phyloP scores from a whole-genome alignment of 2,888 invertebrate genomes.

The Drosophila atroscutellata region DNA sequence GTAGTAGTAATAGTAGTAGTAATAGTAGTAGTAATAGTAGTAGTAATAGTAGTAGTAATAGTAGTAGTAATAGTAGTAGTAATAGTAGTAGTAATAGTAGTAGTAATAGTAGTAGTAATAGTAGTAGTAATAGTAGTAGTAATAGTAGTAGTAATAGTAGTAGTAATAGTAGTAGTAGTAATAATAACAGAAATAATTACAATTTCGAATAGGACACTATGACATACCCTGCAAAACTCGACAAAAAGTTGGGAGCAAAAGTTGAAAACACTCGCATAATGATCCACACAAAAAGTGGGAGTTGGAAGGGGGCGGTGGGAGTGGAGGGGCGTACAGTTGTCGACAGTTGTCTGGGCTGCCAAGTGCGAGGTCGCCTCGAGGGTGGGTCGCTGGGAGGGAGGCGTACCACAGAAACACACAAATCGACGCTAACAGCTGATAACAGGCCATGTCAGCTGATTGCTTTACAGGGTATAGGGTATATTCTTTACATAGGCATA shows the following conservation, averaged over 20 bases:
- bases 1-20: too few species aligned
- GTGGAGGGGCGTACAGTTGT: slow-evolving; percentile 42
- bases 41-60: too few species aligned
- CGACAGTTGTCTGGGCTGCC: slow-evolving; percentile 39
- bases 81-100: too few species aligned
- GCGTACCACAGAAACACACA: slow-evolving; percentile 55
- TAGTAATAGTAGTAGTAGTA: too few species aligned
- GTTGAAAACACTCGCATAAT: slow-evolving; percentile 25
- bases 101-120: too few species aligned
- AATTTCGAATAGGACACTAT: too few species aligned
- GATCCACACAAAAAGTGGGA: slow-evolving; percentile 21
- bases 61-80: too few species aligned
- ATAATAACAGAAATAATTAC: too few species aligned
- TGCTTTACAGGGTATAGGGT: not conserved
- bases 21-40: too few species aligned
- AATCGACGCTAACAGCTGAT: slow-evolving; percentile 53
- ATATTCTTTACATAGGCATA: not conserved
- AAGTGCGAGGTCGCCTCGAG: slow-evolving; percentile 13
- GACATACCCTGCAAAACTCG: too few species aligned
- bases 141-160: too few species aligned
- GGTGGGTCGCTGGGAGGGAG: slow-evolving; percentile 24
- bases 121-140: too few species aligned
- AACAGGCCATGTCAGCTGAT: not conserved
- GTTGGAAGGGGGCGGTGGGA: not conserved
- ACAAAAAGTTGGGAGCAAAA: not conserved